Conservation (phyloP, 2,797 vertebrate species). For the Dermochelys coriacea region DNA sequence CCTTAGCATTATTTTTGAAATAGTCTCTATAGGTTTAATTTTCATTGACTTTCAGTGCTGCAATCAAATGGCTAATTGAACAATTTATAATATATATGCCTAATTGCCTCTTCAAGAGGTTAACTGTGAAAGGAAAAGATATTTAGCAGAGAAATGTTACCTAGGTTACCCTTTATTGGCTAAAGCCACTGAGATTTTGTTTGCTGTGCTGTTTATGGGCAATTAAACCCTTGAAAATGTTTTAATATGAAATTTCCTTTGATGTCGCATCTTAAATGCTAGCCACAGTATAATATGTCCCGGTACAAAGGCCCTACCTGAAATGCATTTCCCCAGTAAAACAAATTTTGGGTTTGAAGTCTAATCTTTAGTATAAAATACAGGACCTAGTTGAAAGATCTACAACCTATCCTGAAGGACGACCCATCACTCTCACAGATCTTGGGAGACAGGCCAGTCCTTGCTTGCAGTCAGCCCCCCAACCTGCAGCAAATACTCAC, state of each 20-base stretch:
- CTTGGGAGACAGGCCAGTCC: too few relatives aligned
- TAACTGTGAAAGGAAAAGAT: constrained; percentile 41
- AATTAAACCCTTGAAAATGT: constrained; percentile 1
- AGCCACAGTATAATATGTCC: not conserved
- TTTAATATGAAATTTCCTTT: constrained; percentile 11
- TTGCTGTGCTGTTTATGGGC: constrained; percentile 16
- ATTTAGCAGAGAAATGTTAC: constrained; percentile 32
- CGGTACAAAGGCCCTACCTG: not conserved
- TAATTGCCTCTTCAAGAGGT: constrained; percentile 58
- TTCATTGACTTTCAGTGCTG: constrained; percentile 60
- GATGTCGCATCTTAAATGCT: not conserved
- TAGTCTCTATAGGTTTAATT: constrained; percentile 40
- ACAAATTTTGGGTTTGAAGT: not conserved
- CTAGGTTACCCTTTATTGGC: constrained; percentile 30
- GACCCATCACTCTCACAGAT: too few relatives aligned
- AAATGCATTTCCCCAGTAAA: not conserved
- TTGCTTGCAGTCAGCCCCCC: too few relatives aligned
- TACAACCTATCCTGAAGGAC: too few relatives aligned
- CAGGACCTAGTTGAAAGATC: not conserved
- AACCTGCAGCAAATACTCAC: too few relatives aligned
- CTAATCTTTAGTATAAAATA: not conserved
- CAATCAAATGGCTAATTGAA: constrained; percentile 66
- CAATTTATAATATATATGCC: constrained; percentile 47
- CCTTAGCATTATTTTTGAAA: constrained; percentile 10
- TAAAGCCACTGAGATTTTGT: constrained; percentile 40